phyloP scores from a whole-genome alignment of 2,797 vertebrate genomes.

The Paguma larvata region DNA sequence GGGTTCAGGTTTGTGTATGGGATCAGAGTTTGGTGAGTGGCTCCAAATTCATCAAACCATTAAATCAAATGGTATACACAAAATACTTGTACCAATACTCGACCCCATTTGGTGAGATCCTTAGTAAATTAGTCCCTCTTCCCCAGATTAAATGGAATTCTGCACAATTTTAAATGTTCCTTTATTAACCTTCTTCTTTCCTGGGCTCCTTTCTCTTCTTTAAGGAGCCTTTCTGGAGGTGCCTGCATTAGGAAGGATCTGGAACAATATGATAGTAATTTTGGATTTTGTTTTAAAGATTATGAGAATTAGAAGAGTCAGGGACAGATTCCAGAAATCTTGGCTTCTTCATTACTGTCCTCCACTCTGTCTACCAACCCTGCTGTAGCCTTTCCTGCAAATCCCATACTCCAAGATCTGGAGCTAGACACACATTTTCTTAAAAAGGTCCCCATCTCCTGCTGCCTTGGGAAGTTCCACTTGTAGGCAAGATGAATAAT shows the following conservation, averaged over 20 bases:
- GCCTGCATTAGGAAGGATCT: not conserved
- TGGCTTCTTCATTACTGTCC: not conserved
- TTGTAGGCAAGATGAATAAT: not conserved
- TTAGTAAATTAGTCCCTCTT: not conserved
- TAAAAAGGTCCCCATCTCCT: not conserved
- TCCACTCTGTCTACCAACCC: not conserved
- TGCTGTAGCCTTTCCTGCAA: not conserved
- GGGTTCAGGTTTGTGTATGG: not conserved
- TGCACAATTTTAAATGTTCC: not conserved
- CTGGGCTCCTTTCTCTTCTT: not conserved
- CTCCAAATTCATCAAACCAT: slow-evolving; percentile 35
- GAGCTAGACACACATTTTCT: not conserved
- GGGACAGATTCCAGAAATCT: not conserved
- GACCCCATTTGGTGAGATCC: not conserved
- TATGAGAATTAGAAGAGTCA: not conserved
- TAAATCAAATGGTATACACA: slow-evolving; percentile 8
- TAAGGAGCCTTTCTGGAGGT: not conserved
- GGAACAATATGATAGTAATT: not conserved
- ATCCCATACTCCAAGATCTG: not conserved
- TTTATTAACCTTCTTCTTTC: not conserved
- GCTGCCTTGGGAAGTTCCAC: not conserved
- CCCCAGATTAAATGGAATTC: not conserved
- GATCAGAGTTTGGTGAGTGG: not conserved
- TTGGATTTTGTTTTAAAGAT: slow-evolving; percentile 17
- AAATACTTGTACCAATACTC: not conserved